Percentiles rank a stretch among this genome's conserved stretches.
Conservation (phyloP, 2,797 vertebrate genomes). For the Ambastaia sidthimunki region DNA sequence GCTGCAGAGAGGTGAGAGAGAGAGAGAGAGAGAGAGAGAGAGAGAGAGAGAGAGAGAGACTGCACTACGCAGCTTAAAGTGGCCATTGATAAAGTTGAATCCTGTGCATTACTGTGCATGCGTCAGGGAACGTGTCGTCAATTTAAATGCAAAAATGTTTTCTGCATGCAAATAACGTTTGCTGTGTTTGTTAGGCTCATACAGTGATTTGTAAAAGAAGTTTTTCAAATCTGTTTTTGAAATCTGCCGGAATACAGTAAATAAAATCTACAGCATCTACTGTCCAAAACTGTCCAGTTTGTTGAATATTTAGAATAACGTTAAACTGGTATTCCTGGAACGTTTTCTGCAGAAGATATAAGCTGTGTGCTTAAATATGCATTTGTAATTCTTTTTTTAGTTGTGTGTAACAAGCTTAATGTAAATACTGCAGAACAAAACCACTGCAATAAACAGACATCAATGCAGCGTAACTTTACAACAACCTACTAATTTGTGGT, state of each 20-base stretch:
- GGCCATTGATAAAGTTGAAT: neutral
- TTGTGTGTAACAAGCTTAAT: neutral
- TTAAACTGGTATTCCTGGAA: neutral
- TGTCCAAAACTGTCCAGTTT: neutral
- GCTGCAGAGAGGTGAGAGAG: constrained; percentile 54
- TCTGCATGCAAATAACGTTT: neutral
- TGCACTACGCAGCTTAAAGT: constrained; percentile 5
- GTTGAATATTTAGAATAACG: neutral
- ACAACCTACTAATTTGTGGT: neutral
- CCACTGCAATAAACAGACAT: neutral
- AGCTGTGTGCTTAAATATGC: neutral
- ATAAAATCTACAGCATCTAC: neutral
- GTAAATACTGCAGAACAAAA: neutral
- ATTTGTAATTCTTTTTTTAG: neutral
- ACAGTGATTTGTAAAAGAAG: neutral
- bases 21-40: constrained; percentile 42
- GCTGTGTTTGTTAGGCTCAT: neutral
- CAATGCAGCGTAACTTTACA: neutral
- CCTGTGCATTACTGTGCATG: constrained; percentile 5
- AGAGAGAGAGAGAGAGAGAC: constrained; percentile 20
- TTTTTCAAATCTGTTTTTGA: neutral
- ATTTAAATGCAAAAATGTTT: neutral
- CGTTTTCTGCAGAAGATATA: neutral
- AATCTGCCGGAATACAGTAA: neutral
- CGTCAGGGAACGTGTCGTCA: neutral